Evolutionary conservation across 53 echinoderm and acorn worm genomes (phyloP).

Genomic region (Paracentrotus lividus): DNA sequence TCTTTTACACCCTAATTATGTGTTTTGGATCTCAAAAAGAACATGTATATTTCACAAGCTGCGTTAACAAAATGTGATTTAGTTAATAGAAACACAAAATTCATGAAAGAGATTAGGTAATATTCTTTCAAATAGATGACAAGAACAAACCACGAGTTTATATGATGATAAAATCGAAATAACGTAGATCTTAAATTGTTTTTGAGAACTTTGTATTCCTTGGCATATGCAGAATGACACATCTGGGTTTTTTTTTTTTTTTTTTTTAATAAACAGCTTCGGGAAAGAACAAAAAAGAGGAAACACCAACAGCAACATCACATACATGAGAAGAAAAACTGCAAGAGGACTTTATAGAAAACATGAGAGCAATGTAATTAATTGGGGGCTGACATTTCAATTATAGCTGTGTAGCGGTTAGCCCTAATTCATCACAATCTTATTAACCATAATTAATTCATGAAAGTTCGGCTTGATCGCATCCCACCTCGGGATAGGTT

Average conservation of each 20-base stretch:
- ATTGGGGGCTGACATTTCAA: conserved; percentile 46
- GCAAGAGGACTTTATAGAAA: neutral
- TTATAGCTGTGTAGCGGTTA: conserved; percentile 13
- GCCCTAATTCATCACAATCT: conserved; percentile 45
- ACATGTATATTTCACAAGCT: no score
- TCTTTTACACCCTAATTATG: no score
- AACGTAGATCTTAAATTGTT: no score
- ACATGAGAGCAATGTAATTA: neutral
- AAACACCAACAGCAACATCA: neutral
- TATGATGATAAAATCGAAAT: neutral
- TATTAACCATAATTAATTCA: conserved; percentile 37
- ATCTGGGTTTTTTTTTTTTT: no score
- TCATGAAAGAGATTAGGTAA: neutral
- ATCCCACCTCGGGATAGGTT: neutral
- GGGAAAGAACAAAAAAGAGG: neutral
- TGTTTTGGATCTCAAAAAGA: no score
- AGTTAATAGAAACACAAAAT: no score
- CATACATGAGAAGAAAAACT: neutral
- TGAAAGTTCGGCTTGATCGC: neutral
- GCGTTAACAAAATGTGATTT: no score
- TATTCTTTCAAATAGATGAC: neutral
- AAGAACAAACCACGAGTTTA: neutral
- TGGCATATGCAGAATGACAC: no score
- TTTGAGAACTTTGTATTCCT: no score
- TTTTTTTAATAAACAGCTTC: neutral